A percentile compares a stretch with the other conserved stretches of the same genome.
phyloP scores from a whole-genome alignment of 2,113 vertebrate species.

The Oriolus oriolus region DNA sequence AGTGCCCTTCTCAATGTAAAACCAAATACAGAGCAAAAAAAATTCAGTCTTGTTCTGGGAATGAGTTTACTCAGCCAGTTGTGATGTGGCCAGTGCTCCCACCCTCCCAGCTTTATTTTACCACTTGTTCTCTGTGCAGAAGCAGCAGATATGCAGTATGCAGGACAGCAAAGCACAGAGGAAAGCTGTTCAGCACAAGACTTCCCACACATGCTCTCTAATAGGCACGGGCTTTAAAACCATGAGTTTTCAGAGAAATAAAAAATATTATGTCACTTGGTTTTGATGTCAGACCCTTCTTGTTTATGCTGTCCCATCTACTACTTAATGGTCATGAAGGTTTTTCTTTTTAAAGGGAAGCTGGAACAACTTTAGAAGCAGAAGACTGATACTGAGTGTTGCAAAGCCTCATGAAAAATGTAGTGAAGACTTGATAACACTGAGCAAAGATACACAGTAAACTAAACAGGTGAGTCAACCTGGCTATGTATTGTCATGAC shows the following conservation, averaged over 20 bases:
- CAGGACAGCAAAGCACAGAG: background rate
- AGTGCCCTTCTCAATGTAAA: background rate
- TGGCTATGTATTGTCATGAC: background rate
- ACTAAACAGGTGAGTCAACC: background rate
- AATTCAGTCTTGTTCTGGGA: background rate
- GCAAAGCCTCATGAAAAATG: background rate
- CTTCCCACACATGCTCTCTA: accelerated
- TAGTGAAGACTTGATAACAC: background rate
- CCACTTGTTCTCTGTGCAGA: background rate
- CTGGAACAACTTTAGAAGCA: background rate
- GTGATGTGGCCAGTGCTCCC: accelerated
- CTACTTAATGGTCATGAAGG: background rate
- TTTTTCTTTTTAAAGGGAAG: background rate
- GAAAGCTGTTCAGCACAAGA: background rate
- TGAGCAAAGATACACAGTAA: background rate
- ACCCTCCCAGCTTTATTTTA: background rate
- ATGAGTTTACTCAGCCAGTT: background rate
- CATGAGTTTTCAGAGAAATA: background rate
- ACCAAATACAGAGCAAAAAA: background rate
- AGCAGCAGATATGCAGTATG: background rate
- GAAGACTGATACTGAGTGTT: background rate
- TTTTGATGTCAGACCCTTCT: background rate
- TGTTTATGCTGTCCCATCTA: background rate
- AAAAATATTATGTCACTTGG: background rate
- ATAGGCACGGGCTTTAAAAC: background rate